Percentiles rank a stretch among this genome's conserved stretches.
phyloP scores from a whole-genome alignment of 2,888 invertebrate species.

The Galerucella pusilla region DNA sequence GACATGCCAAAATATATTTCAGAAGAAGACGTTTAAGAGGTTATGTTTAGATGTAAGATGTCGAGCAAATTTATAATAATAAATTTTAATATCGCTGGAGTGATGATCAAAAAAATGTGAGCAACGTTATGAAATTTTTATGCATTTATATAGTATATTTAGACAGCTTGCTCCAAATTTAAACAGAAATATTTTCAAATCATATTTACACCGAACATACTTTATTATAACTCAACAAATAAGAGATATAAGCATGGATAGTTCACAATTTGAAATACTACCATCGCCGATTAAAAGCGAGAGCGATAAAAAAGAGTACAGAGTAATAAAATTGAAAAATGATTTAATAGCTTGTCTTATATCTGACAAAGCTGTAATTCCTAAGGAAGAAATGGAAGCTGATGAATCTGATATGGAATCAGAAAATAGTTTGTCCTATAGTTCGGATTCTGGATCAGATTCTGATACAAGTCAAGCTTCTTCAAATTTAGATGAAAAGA shows the following conservation, averaged over 20 bases:
- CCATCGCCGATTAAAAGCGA: conserved; percentile 76
- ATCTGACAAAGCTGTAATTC: conserved; percentile 67
- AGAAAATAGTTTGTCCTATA: conserved; percentile 61
- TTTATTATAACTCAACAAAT: not conserved
- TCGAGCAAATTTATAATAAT: not conserved
- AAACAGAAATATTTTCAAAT: not conserved
- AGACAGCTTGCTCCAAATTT: conserved; percentile 3
- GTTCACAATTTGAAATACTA: conserved; percentile 53
- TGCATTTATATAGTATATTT: not conserved
- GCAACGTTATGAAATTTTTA: not conserved
- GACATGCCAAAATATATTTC: too few species aligned
- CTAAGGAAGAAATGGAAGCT: conserved; percentile 53
- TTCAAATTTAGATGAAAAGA: conserved; percentile 1
- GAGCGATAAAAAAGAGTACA: conserved; percentile 82
- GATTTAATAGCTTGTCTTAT: conserved; percentile 79
- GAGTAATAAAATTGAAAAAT: conserved; percentile 75
- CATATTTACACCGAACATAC: not conserved
- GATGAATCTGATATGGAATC: conserved; percentile 66
- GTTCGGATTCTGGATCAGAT: conserved; percentile 47
- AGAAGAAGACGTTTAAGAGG: not conserved
- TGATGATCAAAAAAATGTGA: not conserved
- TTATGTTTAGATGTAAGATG: conserved; percentile 11
- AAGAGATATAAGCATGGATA: conserved; percentile 15
- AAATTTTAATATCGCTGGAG: not conserved
- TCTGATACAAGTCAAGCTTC: conserved; percentile 45